A percentile compares a stretch with the other conserved stretches of the same genome.
These are phyloP conservation scores for Cirrhinus molitorella DNA, from an alignment of 2,797 vertebrate genomes.

Conservation along the genomic window DNA sequence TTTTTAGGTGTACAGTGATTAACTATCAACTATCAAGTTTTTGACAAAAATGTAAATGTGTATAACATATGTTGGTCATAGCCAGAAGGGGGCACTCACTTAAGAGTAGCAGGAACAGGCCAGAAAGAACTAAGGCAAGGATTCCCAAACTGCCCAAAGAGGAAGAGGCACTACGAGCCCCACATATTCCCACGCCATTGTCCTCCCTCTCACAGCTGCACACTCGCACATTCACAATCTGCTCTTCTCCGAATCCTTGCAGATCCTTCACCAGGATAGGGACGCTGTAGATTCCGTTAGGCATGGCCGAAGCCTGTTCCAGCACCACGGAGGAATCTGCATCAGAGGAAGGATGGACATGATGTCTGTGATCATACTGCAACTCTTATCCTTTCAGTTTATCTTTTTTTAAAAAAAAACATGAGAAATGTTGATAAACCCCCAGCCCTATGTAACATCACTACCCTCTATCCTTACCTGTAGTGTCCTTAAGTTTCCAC, in stretches of 20 bases:
- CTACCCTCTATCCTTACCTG: constrained; percentile 70
- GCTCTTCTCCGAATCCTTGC: constrained; percentile 67
- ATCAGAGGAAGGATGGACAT: neutral
- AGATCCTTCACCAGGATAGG: constrained; percentile 79
- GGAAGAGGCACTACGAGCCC: neutral
- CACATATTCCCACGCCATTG: constrained; percentile 47
- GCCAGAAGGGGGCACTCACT: constrained; percentile 77
- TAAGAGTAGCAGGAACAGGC: constrained; percentile 76
- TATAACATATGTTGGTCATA: neutral
- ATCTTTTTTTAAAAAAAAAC: no score
- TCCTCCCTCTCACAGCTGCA: constrained; percentile 76
- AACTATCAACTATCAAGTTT: neutral
- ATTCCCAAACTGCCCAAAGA: constrained; percentile 84
- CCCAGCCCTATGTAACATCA: neutral
- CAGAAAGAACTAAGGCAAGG: constrained; percentile 83
- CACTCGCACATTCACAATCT: constrained; percentile 68
- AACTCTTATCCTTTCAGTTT: neutral
- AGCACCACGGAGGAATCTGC: constrained; percentile 71
- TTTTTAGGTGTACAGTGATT: neutral
- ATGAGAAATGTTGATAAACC: neutral
- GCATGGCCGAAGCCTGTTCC: constrained; percentile 65
- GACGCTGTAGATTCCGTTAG: constrained; percentile 74
- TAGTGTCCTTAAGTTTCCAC: constrained; percentile 71
- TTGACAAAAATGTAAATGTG: no score
- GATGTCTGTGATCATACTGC: neutral